Percentiles rank a stretch among this genome's conserved stretches.
phyloP scores from a whole-genome alignment of 2,888 invertebrate species.

The Gordius sp. region DNA sequence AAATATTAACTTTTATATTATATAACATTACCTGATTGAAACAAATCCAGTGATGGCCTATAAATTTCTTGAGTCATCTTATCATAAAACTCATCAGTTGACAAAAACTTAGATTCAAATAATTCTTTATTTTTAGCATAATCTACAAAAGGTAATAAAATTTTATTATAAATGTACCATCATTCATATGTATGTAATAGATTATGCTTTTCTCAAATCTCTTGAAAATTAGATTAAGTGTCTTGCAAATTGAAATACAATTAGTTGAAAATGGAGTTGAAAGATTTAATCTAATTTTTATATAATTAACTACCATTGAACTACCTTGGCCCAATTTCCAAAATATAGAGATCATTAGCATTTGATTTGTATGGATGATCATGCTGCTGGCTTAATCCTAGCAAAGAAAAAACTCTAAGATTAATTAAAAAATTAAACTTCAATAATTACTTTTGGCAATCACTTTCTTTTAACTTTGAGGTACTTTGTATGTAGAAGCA shows the following conservation, averaged over 20 bases:
- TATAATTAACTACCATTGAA: not conserved
- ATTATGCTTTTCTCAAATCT: conserved; percentile 55
- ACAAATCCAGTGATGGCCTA: not conserved
- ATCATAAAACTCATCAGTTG: not conserved
- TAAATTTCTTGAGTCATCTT: conserved; percentile 12
- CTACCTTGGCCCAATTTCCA: conserved; percentile 7
- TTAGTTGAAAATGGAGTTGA: conserved; percentile 85
- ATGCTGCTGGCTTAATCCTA: not conserved
- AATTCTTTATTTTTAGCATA: not conserved
- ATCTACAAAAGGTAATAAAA: not conserved
- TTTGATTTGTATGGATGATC: not conserved
- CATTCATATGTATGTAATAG: conserved; percentile 34
- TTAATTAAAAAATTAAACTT: not conserved
- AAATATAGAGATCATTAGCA: not conserved
- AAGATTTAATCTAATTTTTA: conserved; percentile 33
- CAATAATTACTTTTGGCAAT: not conserved
- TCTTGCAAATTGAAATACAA: conserved; percentile 68
- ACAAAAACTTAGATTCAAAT: conserved; percentile 17
- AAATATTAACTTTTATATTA: not conserved
- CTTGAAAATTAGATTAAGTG: conserved; percentile 48
- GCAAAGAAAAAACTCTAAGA: not conserved
- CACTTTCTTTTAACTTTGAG: not conserved
- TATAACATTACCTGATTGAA: not conserved
- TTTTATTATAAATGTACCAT: not conserved
- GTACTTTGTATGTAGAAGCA: not conserved